Percentiles rank a stretch among this genome's conserved stretches.
Conservation (phyloP, 2,888 invertebrate genomes). For the Ctenicera cuprea region DNA sequence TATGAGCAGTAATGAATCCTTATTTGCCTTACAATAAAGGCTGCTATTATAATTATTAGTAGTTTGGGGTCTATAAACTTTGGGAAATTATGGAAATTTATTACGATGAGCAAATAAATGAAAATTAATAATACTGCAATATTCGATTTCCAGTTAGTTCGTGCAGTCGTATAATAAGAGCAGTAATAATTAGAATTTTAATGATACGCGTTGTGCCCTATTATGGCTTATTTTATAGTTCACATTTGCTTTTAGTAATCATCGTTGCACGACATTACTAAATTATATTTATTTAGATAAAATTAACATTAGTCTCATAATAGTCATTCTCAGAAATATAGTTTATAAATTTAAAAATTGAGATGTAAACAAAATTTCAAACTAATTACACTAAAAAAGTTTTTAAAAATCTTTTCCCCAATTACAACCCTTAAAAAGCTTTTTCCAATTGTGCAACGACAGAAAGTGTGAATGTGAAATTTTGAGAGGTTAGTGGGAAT, state of each 20-base stretch:
- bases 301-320: too few relatives aligned
- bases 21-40: slow-evolving; percentile 5
- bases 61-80: slow-evolving; percentile 5
- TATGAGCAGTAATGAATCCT: slow-evolving; percentile 1
- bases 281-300: too few relatives aligned
- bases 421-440: too few relatives aligned
- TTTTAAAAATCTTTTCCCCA: too few relatives aligned
- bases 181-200: slow-evolving; percentile 42
- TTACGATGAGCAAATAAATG: slow-evolving; percentile 20
- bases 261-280: not conserved
- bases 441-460: too few relatives aligned
- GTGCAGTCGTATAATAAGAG: slow-evolving; percentile 28
- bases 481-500: too few relatives aligned
- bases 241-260: slow-evolving; percentile 31
- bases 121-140: slow-evolving; percentile 36
- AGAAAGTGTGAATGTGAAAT: too few relatives aligned
- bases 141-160: slow-evolving; percentile 39
- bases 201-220: slow-evolving; percentile 24
- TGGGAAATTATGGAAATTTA: slow-evolving; percentile 14
- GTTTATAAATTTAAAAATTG: too few relatives aligned
- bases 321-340: too few relatives aligned
- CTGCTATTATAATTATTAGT: slow-evolving; percentile 12
- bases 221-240: slow-evolving; percentile 26
- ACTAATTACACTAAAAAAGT: too few relatives aligned
- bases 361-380: too few relatives aligned